Conservation (phyloP, 2,888 invertebrate species). For the Lacanobia wlatinum region DNA sequence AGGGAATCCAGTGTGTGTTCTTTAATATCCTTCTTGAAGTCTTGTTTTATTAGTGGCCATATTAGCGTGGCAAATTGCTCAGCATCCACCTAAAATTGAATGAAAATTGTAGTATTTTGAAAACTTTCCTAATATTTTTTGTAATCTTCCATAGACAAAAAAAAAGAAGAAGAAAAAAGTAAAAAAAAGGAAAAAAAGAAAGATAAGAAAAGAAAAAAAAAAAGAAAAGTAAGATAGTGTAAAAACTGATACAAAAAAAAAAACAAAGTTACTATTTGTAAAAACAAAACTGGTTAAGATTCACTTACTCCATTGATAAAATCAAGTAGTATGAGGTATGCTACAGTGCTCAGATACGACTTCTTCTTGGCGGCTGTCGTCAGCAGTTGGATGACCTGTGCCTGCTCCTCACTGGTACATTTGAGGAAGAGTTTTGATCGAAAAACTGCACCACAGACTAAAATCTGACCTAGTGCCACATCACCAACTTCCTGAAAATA, state of each 20-base stretch:
- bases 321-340: conserved; percentile 91
- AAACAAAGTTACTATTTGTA: not conserved
- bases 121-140: too few relatives aligned
- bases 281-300: not conserved
- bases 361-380: conserved; percentile 91
- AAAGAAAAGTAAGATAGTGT: too few relatives aligned
- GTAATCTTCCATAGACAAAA: too few relatives aligned
- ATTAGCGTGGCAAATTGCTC: conserved; percentile 89
- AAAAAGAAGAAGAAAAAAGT: too few relatives aligned
- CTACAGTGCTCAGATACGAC: conserved; percentile 91
- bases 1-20: conserved; percentile 93
- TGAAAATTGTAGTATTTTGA: not conserved
- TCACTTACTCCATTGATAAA: conserved; percentile 89
- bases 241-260: too few relatives aligned
- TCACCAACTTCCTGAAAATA: conserved; percentile 93
- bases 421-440: conserved; percentile 91
- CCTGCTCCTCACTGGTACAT: conserved; percentile 86
- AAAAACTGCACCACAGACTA: conserved; percentile 93
- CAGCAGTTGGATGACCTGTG: conserved; percentile 79
- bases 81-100: conserved; percentile 85
- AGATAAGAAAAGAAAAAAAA: too few relatives aligned
- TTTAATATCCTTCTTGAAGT: conserved; percentile 91
- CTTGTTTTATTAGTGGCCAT: conserved; percentile 91
- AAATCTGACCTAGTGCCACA: conserved; percentile 93
- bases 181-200: too few relatives aligned